phyloP scores from a whole-genome alignment of 2,113 vertebrate genomes.

The Prunella fulvescens region DNA sequence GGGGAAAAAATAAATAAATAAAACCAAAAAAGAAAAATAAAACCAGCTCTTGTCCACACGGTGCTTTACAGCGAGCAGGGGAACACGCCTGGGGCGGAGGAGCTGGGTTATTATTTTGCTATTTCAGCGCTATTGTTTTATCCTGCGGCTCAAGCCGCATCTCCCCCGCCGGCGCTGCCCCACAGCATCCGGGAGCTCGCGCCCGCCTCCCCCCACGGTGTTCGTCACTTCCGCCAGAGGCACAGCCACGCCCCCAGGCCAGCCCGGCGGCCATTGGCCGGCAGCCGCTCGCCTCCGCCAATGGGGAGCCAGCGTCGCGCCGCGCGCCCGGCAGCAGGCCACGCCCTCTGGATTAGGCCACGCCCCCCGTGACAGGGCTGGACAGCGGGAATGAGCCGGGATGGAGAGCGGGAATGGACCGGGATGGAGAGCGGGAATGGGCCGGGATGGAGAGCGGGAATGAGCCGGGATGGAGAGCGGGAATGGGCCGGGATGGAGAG shows the following conservation, averaged over 20 bases:
- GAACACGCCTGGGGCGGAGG: accelerated
- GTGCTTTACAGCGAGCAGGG: no score
- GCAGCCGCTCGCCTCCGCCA: neutral
- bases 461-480: no score
- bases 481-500: accelerated
- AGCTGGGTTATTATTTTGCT: neutral
- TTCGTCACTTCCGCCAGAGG: neutral
- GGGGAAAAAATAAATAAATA: neutral
- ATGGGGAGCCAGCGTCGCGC: neutral
- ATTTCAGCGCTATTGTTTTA: neutral
- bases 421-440: accelerated
- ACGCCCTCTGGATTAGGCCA: accelerated
- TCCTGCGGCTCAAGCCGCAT: accelerated
- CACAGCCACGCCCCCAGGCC: neutral
- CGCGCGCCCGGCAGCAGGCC: neutral
- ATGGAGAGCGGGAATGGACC: accelerated
- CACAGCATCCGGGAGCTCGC: neutral
- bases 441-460: no score
- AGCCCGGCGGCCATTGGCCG: neutral
- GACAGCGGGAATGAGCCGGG: accelerated
- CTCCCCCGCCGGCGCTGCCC: accelerated
- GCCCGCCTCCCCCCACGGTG: accelerated
- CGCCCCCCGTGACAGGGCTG: neutral
- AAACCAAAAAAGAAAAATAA: accelerated
- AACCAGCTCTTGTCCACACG: neutral